phyloP scores from a whole-genome alignment of 2,797 vertebrate genomes.

The Eulemur rubriventer region DNA sequence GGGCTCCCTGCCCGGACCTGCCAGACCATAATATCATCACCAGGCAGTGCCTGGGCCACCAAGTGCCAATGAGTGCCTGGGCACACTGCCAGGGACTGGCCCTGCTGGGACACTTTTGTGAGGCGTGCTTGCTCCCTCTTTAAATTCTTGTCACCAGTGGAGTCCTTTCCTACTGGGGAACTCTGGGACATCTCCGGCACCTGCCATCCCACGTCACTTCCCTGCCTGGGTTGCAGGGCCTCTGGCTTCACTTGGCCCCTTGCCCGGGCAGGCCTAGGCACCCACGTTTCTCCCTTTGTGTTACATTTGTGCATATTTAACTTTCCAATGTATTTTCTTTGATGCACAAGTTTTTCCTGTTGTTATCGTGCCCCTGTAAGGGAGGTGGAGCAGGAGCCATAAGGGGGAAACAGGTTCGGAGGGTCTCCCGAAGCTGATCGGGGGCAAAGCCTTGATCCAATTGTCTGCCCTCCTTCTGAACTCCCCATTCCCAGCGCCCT shows the following conservation, averaged over 20 bases:
- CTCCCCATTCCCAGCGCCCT: not conserved
- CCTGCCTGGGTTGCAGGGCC: not conserved
- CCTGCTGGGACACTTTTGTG: not conserved
- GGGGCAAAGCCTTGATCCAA: not conserved
- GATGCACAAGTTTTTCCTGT: not conserved
- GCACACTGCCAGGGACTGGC: conserved; percentile 48
- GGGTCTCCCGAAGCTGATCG: not conserved
- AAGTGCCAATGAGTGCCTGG: conserved; percentile 61
- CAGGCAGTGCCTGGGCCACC: conserved; percentile 69
- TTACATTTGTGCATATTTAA: not conserved
- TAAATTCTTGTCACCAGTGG: not conserved
- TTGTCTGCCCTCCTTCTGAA: not conserved
- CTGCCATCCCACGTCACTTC: not conserved
- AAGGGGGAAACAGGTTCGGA: not conserved
- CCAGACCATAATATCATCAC: conserved; percentile 49
- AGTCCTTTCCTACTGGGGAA: not conserved
- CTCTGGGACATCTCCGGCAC: not conserved
- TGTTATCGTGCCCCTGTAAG: not conserved
- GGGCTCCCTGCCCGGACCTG: not conserved
- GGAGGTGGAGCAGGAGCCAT: not conserved
- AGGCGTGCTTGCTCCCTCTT: not conserved
- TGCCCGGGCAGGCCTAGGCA: not conserved
- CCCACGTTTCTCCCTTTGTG: not conserved
- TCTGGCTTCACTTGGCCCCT: conserved; percentile 42
- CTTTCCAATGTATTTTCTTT: conserved; percentile 10